Evolutionary conservation across 2,797 vertebrate species (phyloP).

Genomic region (Melanotaenia maccullochi): DNA sequence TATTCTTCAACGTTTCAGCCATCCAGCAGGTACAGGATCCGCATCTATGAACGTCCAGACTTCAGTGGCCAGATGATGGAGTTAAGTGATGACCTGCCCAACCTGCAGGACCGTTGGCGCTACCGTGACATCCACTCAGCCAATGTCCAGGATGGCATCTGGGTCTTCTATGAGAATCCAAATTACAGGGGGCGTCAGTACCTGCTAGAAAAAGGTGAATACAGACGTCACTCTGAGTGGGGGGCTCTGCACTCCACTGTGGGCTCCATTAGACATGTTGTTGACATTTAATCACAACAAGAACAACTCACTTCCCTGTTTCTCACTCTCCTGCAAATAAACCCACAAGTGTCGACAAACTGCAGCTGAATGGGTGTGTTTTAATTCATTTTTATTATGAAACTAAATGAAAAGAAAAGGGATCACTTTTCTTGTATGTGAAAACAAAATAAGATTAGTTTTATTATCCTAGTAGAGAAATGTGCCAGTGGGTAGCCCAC

Average conservation of each 20-base stretch:
- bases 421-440: too few species aligned
- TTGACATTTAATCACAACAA: constrained; percentile 31
- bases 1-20: constrained; percentile 20
- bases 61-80: constrained; percentile 64
- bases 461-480: rapidly evolving
- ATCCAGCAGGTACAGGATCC: constrained; percentile 48
- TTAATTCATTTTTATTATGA: constrained; percentile 1
- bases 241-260: constrained; percentile 79
- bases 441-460: rapidly evolving
- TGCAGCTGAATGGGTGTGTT: constrained; percentile 4
- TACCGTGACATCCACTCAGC: constrained; percentile 50
- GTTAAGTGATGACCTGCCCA: constrained; percentile 52
- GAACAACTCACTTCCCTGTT: not conserved
- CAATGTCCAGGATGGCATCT: constrained; percentile 74
- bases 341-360: constrained; percentile 6
- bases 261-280: constrained; percentile 74
- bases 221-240: constrained; percentile 85
- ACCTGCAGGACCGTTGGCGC: constrained; percentile 59
- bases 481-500: not conserved
- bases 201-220: constrained; percentile 86
- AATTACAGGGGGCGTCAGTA: constrained; percentile 87
- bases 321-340: constrained; percentile 39
- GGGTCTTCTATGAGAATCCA: constrained; percentile 79
- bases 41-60: constrained; percentile 63
- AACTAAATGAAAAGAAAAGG: not conserved